Conservation (phyloP, 92 coral and sea anemone species). For the Isaurus tuberculatus region DNA sequence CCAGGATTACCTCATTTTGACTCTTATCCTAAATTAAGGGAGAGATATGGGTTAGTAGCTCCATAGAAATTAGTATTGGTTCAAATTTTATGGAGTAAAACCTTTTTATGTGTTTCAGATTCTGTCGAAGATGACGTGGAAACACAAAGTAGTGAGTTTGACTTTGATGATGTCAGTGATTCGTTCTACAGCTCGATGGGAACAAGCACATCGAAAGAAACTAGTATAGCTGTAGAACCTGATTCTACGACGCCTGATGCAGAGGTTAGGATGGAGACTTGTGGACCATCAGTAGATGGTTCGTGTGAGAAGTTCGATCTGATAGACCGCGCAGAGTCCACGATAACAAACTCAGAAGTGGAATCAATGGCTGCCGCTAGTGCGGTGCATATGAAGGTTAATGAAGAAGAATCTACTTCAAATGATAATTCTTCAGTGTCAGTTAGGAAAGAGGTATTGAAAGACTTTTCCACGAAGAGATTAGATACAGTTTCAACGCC, state of each 20-base stretch:
- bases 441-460: neutral
- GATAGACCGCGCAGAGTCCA: too few relatives aligned
- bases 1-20: too few relatives aligned
- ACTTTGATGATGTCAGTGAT: conserved; percentile 77
- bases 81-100: neutral
- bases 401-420: neutral
- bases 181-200: conserved; percentile 62
- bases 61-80: too few relatives aligned
- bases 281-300: neutral
- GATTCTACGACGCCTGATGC: conserved; percentile 37
- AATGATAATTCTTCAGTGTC: neutral
- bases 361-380: neutral
- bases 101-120: neutral
- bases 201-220: conserved; percentile 32
- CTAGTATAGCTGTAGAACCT: neutral
- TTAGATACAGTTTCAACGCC: neutral
- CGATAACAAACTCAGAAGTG: neutral
- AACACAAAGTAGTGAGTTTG: conserved; percentile 75
- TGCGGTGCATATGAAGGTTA: neutral
- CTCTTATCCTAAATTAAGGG: too few relatives aligned
- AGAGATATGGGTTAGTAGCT: too few relatives aligned
- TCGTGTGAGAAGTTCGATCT: conserved; percentile 45
- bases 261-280: neutral
- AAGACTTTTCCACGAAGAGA: neutral
- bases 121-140: conserved; percentile 22